A percentile compares a stretch with the other conserved stretches of the same genome.
phyloP scores from a whole-genome alignment of 2,113 vertebrate species.

The Sula dactylatra region DNA sequence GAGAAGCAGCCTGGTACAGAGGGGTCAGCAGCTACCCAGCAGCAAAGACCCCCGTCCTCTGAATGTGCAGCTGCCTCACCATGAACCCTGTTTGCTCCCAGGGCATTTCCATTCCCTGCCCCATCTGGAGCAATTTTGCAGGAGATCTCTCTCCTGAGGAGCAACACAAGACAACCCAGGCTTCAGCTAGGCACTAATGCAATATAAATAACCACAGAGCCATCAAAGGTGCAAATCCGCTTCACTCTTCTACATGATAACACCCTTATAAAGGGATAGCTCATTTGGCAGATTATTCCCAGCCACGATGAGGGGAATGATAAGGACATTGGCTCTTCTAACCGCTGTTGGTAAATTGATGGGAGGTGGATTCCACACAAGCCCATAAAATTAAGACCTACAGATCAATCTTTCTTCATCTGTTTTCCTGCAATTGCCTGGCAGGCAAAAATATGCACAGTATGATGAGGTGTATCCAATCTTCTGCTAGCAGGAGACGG shows the following conservation, averaged over 20 bases:
- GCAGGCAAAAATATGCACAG: slow-evolving; percentile 30
- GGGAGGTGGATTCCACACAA: neutral
- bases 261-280: slow-evolving; percentile 5
- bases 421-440: neutral
- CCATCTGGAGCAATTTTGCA: neutral
- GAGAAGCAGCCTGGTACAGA: neutral
- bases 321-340: neutral
- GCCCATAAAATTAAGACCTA: slow-evolving; percentile 1
- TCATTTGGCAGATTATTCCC: slow-evolving; percentile 36
- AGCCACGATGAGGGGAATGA: neutral
- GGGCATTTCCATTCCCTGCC: neutral
- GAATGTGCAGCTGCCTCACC: neutral
- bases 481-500: neutral
- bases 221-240: slow-evolving; percentile 23
- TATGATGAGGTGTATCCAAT: slow-evolving; percentile 28
- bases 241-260: slow-evolving; percentile 3
- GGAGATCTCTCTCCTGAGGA: neutral
- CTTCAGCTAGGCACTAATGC: neutral
- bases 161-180: neutral
- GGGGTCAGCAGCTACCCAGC: neutral
- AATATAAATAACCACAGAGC: slow-evolving; percentile 8
- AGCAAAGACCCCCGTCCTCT: neutral
- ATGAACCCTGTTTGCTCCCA: neutral
- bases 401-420: neutral
- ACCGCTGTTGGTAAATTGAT: neutral